A percentile compares a stretch with the other conserved stretches of the same genome.
These are phyloP conservation scores for Phenganax stokvisi DNA, from an alignment of 92 coral and sea anemone species.

Conservation along the genomic window DNA sequence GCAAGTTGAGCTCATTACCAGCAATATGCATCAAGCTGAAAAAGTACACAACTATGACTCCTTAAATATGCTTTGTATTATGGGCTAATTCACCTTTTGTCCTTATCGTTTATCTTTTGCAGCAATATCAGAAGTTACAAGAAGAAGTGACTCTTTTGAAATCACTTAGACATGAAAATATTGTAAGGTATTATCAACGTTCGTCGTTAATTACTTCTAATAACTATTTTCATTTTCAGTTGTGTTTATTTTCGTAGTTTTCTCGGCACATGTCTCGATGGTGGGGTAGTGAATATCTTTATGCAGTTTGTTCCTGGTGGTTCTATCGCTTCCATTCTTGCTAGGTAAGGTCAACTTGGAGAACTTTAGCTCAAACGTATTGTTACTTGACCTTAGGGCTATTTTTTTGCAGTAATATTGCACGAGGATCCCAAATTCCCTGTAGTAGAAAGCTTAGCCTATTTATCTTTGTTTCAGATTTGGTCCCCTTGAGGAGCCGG, in stretches of 20 bases:
- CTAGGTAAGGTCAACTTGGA: slow-evolving; percentile 50
- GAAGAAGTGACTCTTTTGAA: slow-evolving; percentile 90
- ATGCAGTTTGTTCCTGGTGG: slow-evolving; percentile 99
- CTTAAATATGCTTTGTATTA: neutral
- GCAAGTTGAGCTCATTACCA: slow-evolving; percentile 79
- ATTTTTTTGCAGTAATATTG: neutral
- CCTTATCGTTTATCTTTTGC: neutral
- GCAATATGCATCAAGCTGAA: slow-evolving; percentile 70
- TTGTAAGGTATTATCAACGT: slow-evolving; percentile 61
- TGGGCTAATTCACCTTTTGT: neutral
- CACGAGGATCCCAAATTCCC: neutral
- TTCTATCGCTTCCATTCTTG: slow-evolving; percentile 78
- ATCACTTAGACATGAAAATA: slow-evolving; percentile 75
- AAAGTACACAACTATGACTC: slow-evolving; percentile 41
- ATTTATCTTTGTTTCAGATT: slow-evolving; percentile 50
- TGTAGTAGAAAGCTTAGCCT: neutral
- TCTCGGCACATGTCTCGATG: slow-evolving; percentile 90
- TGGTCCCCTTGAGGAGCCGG: slow-evolving; percentile 81
- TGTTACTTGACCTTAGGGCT: neutral
- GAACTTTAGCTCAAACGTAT: neutral
- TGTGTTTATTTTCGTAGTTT: slow-evolving; percentile 46
- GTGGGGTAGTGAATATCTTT: slow-evolving; percentile 81
- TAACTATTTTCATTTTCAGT: neutral
- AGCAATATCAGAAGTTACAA: slow-evolving; percentile 96
- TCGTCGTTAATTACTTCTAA: neutral